Percentiles rank a stretch among this genome's conserved stretches.
These are phyloP conservation scores for Zaprionus vittiger DNA, from an alignment of 1,140 invertebrate species.

Conservation along the genomic window DNA sequence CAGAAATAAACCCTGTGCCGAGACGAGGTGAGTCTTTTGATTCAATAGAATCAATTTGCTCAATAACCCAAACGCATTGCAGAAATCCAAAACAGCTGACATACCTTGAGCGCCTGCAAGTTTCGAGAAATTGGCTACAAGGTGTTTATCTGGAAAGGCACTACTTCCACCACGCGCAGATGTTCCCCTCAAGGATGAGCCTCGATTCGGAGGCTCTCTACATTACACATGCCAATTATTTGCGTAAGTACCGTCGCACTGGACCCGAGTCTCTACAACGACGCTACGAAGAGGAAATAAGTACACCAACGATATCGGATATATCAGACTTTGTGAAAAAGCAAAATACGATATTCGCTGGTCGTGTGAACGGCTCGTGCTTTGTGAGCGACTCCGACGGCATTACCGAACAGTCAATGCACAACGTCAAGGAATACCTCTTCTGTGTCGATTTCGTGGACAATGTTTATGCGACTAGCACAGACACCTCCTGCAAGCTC, in stretches of 20 bases:
- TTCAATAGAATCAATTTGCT: neutral
- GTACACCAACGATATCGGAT: slow-evolving; percentile 51
- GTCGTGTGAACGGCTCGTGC: slow-evolving; percentile 57
- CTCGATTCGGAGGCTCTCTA: slow-evolving; percentile 64
- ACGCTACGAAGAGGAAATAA: slow-evolving; percentile 60
- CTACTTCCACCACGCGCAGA: slow-evolving; percentile 73
- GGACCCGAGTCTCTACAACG: slow-evolving; percentile 56
- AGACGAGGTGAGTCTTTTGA: slow-evolving; percentile 49
- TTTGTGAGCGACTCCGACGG: slow-evolving; percentile 59
- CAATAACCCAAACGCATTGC: neutral
- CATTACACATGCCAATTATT: slow-evolving; percentile 64
- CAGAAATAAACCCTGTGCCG: slow-evolving; percentile 45
- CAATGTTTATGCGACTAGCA: slow-evolving; percentile 67
- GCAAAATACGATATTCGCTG: slow-evolving; percentile 74
- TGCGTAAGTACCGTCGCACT: slow-evolving; percentile 67
- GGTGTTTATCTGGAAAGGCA: slow-evolving; percentile 65
- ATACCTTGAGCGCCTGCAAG: slow-evolving; percentile 59
- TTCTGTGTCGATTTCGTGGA: slow-evolving; percentile 70
- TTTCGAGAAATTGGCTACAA: slow-evolving; percentile 70
- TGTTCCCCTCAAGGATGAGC: slow-evolving; percentile 74
- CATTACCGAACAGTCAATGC: slow-evolving; percentile 65
- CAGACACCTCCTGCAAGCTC: slow-evolving; percentile 62
- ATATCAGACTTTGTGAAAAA: slow-evolving; percentile 75
- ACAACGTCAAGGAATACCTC: slow-evolving; percentile 66
- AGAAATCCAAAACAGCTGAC: slow-evolving; percentile 57